Evolutionary conservation across 2,888 invertebrate species (phyloP), one percentile per base, ranked within the genome.

Genomic region (Icerya purchasi): DNA sequence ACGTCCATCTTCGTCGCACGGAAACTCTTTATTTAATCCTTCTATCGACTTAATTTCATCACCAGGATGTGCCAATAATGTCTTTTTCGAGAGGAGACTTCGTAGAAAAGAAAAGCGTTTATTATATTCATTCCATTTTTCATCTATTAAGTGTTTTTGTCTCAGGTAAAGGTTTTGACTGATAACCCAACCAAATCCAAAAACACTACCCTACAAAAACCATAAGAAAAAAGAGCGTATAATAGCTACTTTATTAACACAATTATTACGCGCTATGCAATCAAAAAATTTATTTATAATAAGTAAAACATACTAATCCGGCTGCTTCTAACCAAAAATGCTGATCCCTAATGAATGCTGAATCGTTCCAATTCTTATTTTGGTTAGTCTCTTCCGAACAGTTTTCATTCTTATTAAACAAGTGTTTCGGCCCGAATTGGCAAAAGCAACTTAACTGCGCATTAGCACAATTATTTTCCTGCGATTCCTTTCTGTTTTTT

Each of bases 131-230:
- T 22, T 2, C 23, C 36, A 25, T 53, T 61, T 59, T 53, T 64
- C 66, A 50, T 67, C 66, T 57, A 66, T 67, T 21, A 68, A 59
- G 36, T 66, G 69, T 62, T 69, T 69, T 20, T 66, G 65, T 18
- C 68, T 68, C 2, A 72, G 65, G 61, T 72, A 71, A 54, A 78
- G 69, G 1, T 79, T 70, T 65, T 81, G 80, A 66, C 77, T 78
- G 21, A 80, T 74, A 61, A 78, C 77, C 78, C 79, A 81, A 53
- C 81, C 80, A 61, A 79, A 68, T 19, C 80, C 77, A 54, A 81
- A 68, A 20, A 76, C 76, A 65, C 80, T 75, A 64, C 80, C 78
- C 81, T 81, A 72, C 62, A 72, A 71, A 61, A 3, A 20, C 8
- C 19, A 14, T 50, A 1, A 5, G 18, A 23, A 20, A n/a, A n/a